Percentiles rank a stretch among this genome's conserved stretches.
Conservation (phyloP, 2,888 invertebrate species). For the Drosophila tripunctata region DNA sequence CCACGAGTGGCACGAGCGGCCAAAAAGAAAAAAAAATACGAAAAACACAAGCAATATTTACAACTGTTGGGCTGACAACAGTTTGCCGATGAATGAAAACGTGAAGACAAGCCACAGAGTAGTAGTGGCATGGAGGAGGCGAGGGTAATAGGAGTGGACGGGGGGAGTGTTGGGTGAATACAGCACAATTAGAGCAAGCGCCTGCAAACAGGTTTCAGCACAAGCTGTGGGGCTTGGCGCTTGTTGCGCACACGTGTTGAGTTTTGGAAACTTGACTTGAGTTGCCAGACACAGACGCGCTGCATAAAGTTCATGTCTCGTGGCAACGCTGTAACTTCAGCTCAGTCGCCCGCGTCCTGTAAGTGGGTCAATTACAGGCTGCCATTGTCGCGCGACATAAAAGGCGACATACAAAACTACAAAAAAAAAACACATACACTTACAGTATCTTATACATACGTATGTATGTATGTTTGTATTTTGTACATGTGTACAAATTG, state of each 20-base stretch:
- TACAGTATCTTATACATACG: not conserved
- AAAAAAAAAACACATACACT: slow-evolving; percentile 6
- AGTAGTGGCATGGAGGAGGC: not conserved
- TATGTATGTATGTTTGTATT: slow-evolving; percentile 6
- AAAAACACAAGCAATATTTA: slow-evolving; percentile 38
- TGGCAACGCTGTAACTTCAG: slow-evolving; percentile 11
- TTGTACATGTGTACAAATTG: slow-evolving; percentile 37
- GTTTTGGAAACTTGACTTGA: slow-evolving; percentile 16
- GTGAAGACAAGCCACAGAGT: slow-evolving; percentile 37
- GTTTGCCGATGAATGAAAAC: slow-evolving; percentile 71
- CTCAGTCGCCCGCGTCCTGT: slow-evolving; percentile 34
- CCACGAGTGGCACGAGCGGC: slow-evolving; percentile 60
- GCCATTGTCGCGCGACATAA: slow-evolving; percentile 61
- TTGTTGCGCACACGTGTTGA: slow-evolving; percentile 70
- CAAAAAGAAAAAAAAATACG: slow-evolving; percentile 29
- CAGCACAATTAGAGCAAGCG: slow-evolving; percentile 69
- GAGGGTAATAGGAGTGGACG: not conserved
- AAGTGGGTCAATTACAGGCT: slow-evolving; percentile 78
- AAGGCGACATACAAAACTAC: slow-evolving; percentile 22
- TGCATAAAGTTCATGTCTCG: slow-evolving; percentile 54
- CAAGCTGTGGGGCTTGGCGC: slow-evolving; percentile 52
- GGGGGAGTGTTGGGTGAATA: slow-evolving; percentile 33
- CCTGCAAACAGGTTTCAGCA: slow-evolving; percentile 68
- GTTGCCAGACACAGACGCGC: slow-evolving; percentile 56
- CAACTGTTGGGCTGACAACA: slow-evolving; percentile 59